Conservation (phyloP, 2,113 vertebrate species). For the Cochlearius cochlearius region DNA sequence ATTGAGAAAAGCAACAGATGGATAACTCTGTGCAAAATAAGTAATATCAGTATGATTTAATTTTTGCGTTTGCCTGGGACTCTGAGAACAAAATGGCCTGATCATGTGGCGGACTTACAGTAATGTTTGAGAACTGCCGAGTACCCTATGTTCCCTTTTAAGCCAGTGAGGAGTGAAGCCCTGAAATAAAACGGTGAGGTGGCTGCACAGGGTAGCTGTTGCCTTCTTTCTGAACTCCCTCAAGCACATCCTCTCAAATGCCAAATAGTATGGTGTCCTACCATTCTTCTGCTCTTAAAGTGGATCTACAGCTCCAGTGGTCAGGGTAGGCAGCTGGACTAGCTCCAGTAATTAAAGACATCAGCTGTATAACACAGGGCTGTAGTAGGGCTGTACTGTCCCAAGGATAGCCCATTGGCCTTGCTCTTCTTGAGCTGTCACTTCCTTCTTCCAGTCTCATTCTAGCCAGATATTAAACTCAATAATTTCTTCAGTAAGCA, state of each 20-base stretch:
- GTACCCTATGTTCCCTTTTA: neutral
- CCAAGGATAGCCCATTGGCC: neutral
- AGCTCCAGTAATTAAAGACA: neutral
- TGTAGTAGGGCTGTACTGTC: neutral
- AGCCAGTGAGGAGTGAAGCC: neutral
- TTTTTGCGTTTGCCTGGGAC: neutral
- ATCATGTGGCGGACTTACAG: neutral
- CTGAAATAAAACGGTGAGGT: neutral
- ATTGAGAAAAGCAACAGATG: constrained; percentile 9
- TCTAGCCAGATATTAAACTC: neutral
- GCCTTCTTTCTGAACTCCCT: neutral
- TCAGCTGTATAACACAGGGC: neutral
- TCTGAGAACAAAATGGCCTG: neutral
- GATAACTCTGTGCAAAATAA: constrained; percentile 21
- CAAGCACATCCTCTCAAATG: neutral
- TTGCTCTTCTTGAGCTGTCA: neutral
- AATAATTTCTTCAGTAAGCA: neutral
- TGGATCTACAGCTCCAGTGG: neutral
- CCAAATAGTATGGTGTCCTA: neutral
- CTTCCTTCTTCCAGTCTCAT: neutral
- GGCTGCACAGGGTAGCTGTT: neutral
- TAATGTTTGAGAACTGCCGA: neutral
- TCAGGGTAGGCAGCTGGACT: neutral
- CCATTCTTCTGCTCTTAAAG: neutral
- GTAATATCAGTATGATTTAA: neutral